These are phyloP conservation scores for Sycophaga agraensis DNA, from an alignment of 1,140 invertebrate species.

Conservation along the genomic window DNA sequence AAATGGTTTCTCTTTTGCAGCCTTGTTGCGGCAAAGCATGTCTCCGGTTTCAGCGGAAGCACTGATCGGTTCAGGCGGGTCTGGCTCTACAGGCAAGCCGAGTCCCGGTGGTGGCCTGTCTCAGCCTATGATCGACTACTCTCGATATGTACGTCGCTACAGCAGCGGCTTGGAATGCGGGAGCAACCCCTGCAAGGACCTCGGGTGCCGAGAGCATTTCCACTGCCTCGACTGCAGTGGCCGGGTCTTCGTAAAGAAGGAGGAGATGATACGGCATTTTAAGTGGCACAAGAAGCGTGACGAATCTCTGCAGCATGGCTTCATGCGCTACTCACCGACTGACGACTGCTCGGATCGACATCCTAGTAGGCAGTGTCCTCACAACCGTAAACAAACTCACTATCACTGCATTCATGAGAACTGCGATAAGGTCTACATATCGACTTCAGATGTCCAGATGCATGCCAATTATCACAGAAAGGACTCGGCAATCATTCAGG, in stretches of 20 bases:
- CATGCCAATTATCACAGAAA: slow-evolving; percentile 98
- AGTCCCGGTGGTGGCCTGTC: slow-evolving; percentile 45
- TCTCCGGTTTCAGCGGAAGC: slow-evolving; percentile 49
- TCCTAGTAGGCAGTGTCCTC: slow-evolving; percentile 71
- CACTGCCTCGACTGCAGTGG: slow-evolving; percentile 91
- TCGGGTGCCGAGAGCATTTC: slow-evolving; percentile 82
- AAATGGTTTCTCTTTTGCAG: slow-evolving; percentile 46
- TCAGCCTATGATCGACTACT: slow-evolving; percentile 65
- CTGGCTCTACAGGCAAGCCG: slow-evolving; percentile 3
- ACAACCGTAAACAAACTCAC: slow-evolving; percentile 96
- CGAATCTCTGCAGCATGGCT: slow-evolving; percentile 94
- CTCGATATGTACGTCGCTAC: slow-evolving; percentile 71
- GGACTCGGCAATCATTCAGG: slow-evolving; percentile 95
- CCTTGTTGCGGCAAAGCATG: slow-evolving; percentile 54
- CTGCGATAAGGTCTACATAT: slow-evolving; percentile 98
- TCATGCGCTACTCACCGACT: slow-evolving; percentile 89
- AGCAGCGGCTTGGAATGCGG: slow-evolving; percentile 70
- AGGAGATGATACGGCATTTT: slow-evolving; percentile 98
- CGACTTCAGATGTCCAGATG: slow-evolving; percentile 98
- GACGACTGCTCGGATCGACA: slow-evolving; percentile 87
- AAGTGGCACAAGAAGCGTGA: slow-evolving; percentile 99
- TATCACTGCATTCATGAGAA: slow-evolving; percentile 96
- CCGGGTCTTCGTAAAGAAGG: slow-evolving; percentile 93
- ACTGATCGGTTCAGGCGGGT: slow-evolving; percentile 11
- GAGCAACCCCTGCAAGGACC: slow-evolving; percentile 67